Evolutionary conservation across 2,113 vertebrate genomes (phyloP).

Genomic region (Lanius ludovicianus): DNA sequence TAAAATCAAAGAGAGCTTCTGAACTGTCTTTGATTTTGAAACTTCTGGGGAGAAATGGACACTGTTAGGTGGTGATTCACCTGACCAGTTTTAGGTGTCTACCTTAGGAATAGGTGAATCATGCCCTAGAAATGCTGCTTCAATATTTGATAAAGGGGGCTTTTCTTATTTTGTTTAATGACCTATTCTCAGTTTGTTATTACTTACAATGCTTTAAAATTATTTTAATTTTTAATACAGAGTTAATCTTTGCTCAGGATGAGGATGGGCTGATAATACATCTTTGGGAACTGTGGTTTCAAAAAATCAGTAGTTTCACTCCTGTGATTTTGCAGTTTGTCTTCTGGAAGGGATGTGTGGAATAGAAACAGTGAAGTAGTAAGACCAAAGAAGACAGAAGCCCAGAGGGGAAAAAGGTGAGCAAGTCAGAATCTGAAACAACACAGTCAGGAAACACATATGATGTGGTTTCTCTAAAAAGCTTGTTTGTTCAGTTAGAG

Average conservation of each 20-base stretch:
- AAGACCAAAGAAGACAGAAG: conserved; percentile 17
- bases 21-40: not conserved
- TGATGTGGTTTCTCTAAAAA: conserved; percentile 33
- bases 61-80: not conserved
- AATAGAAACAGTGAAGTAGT: not conserved
- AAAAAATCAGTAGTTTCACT: conserved; percentile 6
- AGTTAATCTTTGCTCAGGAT: not conserved
- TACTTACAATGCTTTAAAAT: not conserved
- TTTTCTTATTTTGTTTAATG: not conserved
- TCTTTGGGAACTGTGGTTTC: not conserved
- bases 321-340: not conserved
- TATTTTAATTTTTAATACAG: not conserved
- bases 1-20: not conserved
- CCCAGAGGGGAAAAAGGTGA: not conserved
- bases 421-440: conserved; percentile 52
- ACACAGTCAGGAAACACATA: not conserved
- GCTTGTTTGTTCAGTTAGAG: conserved; percentile 27
- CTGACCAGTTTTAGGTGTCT: not conserved
- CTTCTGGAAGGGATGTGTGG: not conserved
- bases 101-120: not conserved
- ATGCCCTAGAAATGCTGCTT: not conserved
- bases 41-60: not conserved
- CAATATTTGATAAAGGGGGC: not conserved
- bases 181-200: not conserved
- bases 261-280: not conserved